These are phyloP conservation scores for Pseudorhombus dupliciocellatus DNA, from an alignment of 2,113 vertebrate species.

Conservation along the genomic window DNA sequence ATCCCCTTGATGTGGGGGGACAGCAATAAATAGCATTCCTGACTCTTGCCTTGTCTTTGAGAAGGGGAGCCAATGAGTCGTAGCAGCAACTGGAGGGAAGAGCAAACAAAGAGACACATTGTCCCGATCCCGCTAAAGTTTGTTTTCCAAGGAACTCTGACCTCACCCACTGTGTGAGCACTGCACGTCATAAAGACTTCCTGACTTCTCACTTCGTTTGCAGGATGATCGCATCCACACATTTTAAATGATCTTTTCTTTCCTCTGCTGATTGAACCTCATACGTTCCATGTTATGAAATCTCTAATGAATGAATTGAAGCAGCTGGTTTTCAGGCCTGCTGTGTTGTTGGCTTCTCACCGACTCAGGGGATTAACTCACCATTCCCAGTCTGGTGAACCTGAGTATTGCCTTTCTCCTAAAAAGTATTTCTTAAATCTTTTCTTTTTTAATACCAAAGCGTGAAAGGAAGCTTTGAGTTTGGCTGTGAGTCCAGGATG, in stretches of 20 bases:
- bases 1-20: conserved; percentile 71
- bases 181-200: background rate
- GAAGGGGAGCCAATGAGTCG: conserved; percentile 57
- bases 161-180: background rate
- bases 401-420: conserved; percentile 21
- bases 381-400: conserved; percentile 22
- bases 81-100: conserved; percentile 33
- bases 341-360: conserved; percentile 27
- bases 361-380: conserved; percentile 33
- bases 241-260: conserved; percentile 4
- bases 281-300: background rate
- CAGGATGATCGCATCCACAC: conserved; percentile 5
- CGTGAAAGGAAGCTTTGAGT: conserved; percentile 35
- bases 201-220: conserved; percentile 4
- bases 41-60: conserved; percentile 53
- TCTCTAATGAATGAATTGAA: conserved; percentile 11
- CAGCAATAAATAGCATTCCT: conserved; percentile 68
- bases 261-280: background rate
- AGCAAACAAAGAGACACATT: conserved; percentile 53
- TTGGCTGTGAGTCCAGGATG: conserved; percentile 36
- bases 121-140: conserved; percentile 46
- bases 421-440: conserved; percentile 29
- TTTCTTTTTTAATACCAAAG: conserved; percentile 56
- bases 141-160: conserved; percentile 39
- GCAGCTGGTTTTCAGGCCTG: conserved; percentile 28